These are phyloP conservation scores for Porites evermanni DNA, from an alignment of 92 coral and sea anemone genomes.

Conservation along the genomic window DNA sequence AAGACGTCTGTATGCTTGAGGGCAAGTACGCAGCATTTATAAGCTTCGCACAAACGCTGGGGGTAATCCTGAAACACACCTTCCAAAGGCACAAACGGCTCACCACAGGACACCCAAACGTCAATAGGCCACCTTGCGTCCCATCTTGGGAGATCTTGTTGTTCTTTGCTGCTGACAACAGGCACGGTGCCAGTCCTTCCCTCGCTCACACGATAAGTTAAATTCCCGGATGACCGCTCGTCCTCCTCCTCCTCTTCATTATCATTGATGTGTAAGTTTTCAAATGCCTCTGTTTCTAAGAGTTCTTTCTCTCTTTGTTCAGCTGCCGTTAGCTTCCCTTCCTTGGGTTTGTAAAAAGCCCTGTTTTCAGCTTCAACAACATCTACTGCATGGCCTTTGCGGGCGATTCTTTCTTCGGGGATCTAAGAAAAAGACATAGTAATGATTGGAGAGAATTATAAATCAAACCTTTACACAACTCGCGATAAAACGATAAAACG, in stretches of 20 bases:
- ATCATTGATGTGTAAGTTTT: conserved; percentile 23
- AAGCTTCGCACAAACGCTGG: background rate
- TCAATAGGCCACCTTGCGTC: conserved; percentile 89
- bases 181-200: conserved; percentile 78
- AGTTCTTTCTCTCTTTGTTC: conserved; percentile 30
- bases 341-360: conserved; percentile 48
- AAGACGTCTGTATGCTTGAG: no score
- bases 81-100: conserved; percentile 92
- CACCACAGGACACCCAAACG: conserved; percentile 99
- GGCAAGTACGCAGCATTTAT: no score
- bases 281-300: conserved; percentile 29
- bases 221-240: conserved; percentile 67
- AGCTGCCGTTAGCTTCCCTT: background rate
- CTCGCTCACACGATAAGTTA: conserved; percentile 76
- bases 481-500: background rate
- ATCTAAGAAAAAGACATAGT: conserved; percentile 18
- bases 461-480: background rate
- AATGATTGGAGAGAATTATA: background rate
- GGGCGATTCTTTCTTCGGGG: conserved; percentile 33
- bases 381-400: conserved; percentile 81
- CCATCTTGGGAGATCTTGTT: conserved; percentile 79
- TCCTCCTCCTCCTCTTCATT: conserved; percentile 43
- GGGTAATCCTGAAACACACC: conserved; percentile 52
- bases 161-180: conserved; percentile 35
- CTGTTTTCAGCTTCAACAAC: conserved; percentile 82